Conservation (phyloP, 64 coral and sea anemone genomes). For the Astreopora myriophthalma region DNA sequence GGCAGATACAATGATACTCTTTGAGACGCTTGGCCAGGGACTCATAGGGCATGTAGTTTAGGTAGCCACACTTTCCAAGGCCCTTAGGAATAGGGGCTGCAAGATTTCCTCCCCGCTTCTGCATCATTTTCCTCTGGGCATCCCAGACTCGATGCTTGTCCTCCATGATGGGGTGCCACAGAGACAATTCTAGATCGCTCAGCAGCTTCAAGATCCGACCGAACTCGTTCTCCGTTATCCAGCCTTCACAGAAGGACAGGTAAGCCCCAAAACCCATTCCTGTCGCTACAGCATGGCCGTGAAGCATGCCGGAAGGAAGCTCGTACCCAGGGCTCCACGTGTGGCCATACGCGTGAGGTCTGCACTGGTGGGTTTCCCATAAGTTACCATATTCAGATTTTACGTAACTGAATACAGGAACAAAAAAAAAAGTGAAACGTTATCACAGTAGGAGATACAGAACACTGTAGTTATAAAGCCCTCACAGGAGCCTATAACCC, state of each 20-base stretch:
- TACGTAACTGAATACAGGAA: conserved; percentile 43
- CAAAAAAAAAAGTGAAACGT: background rate
- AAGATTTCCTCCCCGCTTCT: conserved; percentile 78
- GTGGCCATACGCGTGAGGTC: conserved; percentile 80
- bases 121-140: conserved; percentile 32
- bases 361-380: conserved; percentile 78
- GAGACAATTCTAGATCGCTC: conserved; percentile 61
- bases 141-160: conserved; percentile 24
- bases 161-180: conserved; percentile 84
- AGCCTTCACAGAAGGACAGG: conserved; percentile 61
- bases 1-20: conserved; percentile 67
- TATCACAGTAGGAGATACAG: too few species aligned
- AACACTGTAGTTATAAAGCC: too few species aligned
- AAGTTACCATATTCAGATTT: conserved; percentile 77
- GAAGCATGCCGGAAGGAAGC: conserved; percentile 75
- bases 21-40: conserved; percentile 40
- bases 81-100: conserved; percentile 76
- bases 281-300: conserved; percentile 81
- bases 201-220: conserved; percentile 72
- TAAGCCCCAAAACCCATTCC: conserved; percentile 85
- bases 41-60: conserved; percentile 60
- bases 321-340: conserved; percentile 81
- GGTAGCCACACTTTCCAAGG: conserved; percentile 79
- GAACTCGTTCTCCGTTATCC: conserved; percentile 58
- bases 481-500: too few species aligned